Percentiles rank a stretch among this genome's conserved stretches.
Conservation (phyloP, 2,797 vertebrate species). For the Tolypeutes matacus region DNA sequence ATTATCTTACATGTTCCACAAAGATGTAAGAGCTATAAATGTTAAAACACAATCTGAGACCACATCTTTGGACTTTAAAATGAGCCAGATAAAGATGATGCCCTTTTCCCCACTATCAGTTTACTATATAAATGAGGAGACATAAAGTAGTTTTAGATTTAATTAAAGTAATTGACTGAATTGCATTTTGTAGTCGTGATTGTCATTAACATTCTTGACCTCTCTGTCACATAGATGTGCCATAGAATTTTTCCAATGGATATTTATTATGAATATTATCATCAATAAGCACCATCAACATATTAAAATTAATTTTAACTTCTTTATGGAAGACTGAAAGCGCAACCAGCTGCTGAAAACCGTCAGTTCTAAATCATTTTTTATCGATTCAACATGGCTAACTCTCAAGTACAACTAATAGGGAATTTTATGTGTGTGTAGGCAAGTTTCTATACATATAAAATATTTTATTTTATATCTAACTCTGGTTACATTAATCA, state of each 20-base stretch:
- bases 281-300: slow-evolving; percentile 88
- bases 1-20: slow-evolving; percentile 85
- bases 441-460: slow-evolving; percentile 63
- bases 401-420: slow-evolving; percentile 80
- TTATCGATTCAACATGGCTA: slow-evolving; percentile 87
- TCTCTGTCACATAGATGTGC: slow-evolving; percentile 90
- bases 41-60: slow-evolving; percentile 79
- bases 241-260: slow-evolving; percentile 87
- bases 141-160: slow-evolving; percentile 92
- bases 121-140: slow-evolving; percentile 91
- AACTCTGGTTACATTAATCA: slow-evolving; percentile 26
- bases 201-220: slow-evolving; percentile 92
- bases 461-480: slow-evolving; percentile 70
- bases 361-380: slow-evolving; percentile 85
- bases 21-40: slow-evolving; percentile 79
- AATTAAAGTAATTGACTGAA: slow-evolving; percentile 96
- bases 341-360: slow-evolving; percentile 83
- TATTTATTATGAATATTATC: slow-evolving; percentile 93
- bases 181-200: slow-evolving; percentile 94
- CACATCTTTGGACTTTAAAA: slow-evolving; percentile 80
- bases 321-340: slow-evolving; percentile 88
- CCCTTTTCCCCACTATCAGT: slow-evolving; percentile 84
- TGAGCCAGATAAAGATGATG: slow-evolving; percentile 83
- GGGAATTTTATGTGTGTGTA: slow-evolving; percentile 72
- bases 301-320: slow-evolving; percentile 89